Base-by-base conservation (phyloP, 1,140 invertebrate species). In the Lepidurus couesii region DNA sequence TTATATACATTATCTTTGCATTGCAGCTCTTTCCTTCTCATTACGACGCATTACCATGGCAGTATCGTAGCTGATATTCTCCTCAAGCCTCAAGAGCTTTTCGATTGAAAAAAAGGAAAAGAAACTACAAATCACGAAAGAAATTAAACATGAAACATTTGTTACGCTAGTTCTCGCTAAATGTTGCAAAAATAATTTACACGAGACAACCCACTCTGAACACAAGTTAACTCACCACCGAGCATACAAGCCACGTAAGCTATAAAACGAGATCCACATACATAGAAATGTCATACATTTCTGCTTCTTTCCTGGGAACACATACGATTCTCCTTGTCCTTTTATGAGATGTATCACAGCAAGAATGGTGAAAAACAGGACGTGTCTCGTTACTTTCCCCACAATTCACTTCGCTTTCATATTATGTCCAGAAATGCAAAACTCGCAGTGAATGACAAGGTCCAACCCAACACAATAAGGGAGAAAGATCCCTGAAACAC, bases 401-500 rank as follows among this genome's bases (percentile, higher is more conserved):
- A 11, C 21, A 65, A 7, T 65, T 65, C 53, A 65, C 6, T 65
- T 16, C 53, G 53, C 21, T 16, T 9, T 65, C 53, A 13, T 16
- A 11, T 65, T 65, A n/a, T 21, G 16, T 65, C 9, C 53, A 65
- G 53, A 65, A 65, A 65, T 65, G 53, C 53, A 65, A 65, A 65
- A 34, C 21, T n/a, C 53, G 53, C 53, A 65, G 53, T 65, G 53
- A 65, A 13, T 7, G 53, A 65, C 6, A 65, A 13, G 53, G 16
- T 65, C 13, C 13, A 16, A 21, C 53, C 6, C 13, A 65, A 65
- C 16, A 65, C 16, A 65, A 65, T n/a, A 65, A 16, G 7, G 21
- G 16, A 16, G 53, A 65, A 65, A 65, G 53, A 65, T 65, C 53
- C 53, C 53, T 21, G 53, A 65, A 65, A 65, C 53, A 65, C 53